These are phyloP conservation scores for Chiridota heheva DNA, from an alignment of 35 echinoderm and acorn worm genomes.

Conservation along the genomic window DNA sequence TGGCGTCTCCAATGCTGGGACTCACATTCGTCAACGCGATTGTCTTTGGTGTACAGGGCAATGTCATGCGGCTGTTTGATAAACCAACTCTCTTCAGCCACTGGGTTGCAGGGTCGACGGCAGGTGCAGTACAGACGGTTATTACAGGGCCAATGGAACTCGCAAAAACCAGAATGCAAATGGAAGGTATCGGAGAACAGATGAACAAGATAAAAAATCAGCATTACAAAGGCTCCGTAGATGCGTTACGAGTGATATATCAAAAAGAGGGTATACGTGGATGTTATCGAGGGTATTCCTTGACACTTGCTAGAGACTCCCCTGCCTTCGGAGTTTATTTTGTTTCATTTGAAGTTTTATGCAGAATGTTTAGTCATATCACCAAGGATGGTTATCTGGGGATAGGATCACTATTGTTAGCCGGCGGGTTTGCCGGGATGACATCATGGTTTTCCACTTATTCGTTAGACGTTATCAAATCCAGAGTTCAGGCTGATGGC, in stretches of 20 bases:
- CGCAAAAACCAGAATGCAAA: slow-evolving; percentile 84
- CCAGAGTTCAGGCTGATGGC: slow-evolving; percentile 84
- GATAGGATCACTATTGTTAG: slow-evolving; percentile 56
- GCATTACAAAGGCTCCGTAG: slow-evolving; percentile 65
- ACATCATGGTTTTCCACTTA: slow-evolving; percentile 73
- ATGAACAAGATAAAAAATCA: slow-evolving; percentile 37
- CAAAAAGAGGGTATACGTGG: slow-evolving; percentile 67
- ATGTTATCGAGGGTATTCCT: slow-evolving; percentile 59
- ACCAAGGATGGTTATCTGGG: slow-evolving; percentile 62
- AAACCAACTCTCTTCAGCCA: slow-evolving; percentile 69
- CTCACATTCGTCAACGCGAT: slow-evolving; percentile 85
- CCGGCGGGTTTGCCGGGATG: slow-evolving; percentile 83
- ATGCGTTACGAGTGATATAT: slow-evolving; percentile 65
- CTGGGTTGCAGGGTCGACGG: slow-evolving; percentile 58
- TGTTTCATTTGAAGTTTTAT: slow-evolving; percentile 69
- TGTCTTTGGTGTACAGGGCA: slow-evolving; percentile 94
- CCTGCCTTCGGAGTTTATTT: slow-evolving; percentile 89
- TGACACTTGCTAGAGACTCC: slow-evolving; percentile 75
- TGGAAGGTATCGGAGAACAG: slow-evolving; percentile 67
- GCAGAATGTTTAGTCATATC: slow-evolving; percentile 51
- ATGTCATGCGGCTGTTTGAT: slow-evolving; percentile 77
- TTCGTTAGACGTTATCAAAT: slow-evolving; percentile 78
- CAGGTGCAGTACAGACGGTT: slow-evolving; percentile 74
- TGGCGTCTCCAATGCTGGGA: slow-evolving; percentile 84
- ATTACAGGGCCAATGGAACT: slow-evolving; percentile 95